Evolutionary conservation across 2,888 invertebrate genomes (phyloP).

Genomic region (Tetropium fuscum): DNA sequence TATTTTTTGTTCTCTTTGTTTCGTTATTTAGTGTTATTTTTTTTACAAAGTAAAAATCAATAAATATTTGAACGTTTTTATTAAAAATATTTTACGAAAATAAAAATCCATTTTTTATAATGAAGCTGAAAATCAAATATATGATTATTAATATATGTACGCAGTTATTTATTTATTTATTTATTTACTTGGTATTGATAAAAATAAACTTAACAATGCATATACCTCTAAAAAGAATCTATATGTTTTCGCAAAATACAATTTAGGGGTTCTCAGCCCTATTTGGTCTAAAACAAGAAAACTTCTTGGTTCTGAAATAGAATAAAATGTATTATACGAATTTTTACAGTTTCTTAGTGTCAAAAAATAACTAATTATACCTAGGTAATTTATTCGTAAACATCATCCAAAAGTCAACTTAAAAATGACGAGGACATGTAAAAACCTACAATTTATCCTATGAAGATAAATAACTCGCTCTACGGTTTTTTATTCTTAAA

Average conservation of each 20-base stretch:
- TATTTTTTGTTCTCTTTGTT: not conserved
- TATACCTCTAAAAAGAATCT: not conserved
- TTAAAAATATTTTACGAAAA: slow-evolving; percentile 2
- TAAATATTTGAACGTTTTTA: not conserved
- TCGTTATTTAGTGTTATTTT: slow-evolving; percentile 1
- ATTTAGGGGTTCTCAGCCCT: not conserved
- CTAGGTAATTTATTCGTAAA: not conserved
- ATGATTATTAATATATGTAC: not conserved
- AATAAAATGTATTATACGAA: too few species aligned
- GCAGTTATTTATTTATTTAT: slow-evolving; percentile 3
- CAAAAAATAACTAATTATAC: not conserved
- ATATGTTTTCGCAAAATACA: not conserved
- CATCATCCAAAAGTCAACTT: too few species aligned
- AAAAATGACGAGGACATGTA: not conserved
- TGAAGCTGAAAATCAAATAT: not conserved
- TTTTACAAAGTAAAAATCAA: slow-evolving; percentile 1
- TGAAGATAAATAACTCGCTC: too few species aligned
- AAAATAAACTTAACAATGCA: slow-evolving; percentile 3
- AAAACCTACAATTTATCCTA: not conserved
- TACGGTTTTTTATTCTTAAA: too few species aligned
- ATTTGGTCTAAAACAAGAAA: not conserved
- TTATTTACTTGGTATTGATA: not conserved
- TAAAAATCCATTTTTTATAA: not conserved
- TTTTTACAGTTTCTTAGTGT: too few species aligned
- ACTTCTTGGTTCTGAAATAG: slow-evolving; percentile 1